Evolutionary conservation across 2,797 vertebrate genomes (phyloP), one percentile per base, ranked within the genome.

Genomic region (Rhinophrynus dorsalis): DNA sequence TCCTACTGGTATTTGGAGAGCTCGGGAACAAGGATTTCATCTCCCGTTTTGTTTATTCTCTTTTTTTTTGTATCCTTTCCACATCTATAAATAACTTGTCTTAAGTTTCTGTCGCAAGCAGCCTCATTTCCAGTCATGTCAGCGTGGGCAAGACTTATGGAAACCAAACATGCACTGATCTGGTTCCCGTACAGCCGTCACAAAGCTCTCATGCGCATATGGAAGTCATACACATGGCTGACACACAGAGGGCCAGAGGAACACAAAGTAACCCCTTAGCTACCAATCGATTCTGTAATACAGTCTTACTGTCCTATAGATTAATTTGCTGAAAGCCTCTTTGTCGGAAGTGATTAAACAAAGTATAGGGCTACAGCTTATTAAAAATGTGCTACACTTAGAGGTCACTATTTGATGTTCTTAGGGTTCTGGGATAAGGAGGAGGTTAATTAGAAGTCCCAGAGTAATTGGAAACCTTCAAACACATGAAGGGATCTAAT

Each of bases 91-190:
- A 60, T 60, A 62, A 32, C 35, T 45, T 45, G 20, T 12, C 26
- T 35, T 15, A 23, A 32, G 26, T 45, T 17, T 33, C 24, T 61
- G 40, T 30, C 40, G 40, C 57, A 44, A 60, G 26, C 35, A 47
- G 29, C 17, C 23, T 62, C 20, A 62, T 15, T 62, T 62, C 42
- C 59, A 62, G 59, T 47, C 29, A 62, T 24, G 26, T 35, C 29
- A 18, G 57, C 59, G 59, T 48, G 59, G 44, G 44, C 59, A 48
- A 18, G 27, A 35, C 18, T 62, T 62, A 35, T 32, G 17, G 26
- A 45, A 61, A 61, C 59, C 42, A 62, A 33, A 48, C 59, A 62
- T 32, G 5, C 29, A 5, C 17, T 48, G 42, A 62, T 33, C 59
- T 35, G 29, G 42, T 62, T 48, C 44, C 44, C 27, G 26, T 61